phyloP scores from a whole-genome alignment of 2,797 vertebrate genomes.

The Diplodus sargus region DNA sequence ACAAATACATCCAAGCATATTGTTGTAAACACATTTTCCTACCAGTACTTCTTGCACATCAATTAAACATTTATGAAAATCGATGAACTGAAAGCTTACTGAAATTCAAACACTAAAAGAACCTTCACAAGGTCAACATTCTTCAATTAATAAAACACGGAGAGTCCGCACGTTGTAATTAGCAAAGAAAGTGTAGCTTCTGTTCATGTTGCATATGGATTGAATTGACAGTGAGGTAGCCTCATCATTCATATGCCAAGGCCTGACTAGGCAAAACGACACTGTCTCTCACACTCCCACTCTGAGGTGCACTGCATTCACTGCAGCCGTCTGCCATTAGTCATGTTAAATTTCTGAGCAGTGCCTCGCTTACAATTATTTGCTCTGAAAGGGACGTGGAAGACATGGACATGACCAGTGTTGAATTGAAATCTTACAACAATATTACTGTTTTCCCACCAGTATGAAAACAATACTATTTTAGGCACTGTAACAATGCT shows the following conservation, averaged over 20 bases:
- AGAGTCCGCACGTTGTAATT: not conserved
- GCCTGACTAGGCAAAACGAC: constrained; percentile 47
- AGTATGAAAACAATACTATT: not conserved
- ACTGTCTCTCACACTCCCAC: constrained; percentile 26
- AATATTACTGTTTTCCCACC: not conserved
- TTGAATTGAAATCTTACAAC: constrained; percentile 27
- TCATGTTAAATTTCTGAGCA: constrained; percentile 66
- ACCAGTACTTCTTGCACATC: not conserved
- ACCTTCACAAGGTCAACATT: constrained; percentile 23
- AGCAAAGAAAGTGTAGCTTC: not conserved
- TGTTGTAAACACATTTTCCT: not conserved
- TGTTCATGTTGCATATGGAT: constrained; percentile 27
- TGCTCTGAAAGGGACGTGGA: constrained; percentile 34
- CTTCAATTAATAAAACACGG: not conserved
- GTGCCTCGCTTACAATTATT: constrained; percentile 49
- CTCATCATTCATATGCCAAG: constrained; percentile 26
- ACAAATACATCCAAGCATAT: not conserved
- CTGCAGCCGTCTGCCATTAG: constrained; percentile 64
- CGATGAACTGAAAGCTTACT: constrained; percentile 19
- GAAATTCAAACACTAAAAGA: constrained; percentile 36
- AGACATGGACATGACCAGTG: constrained; percentile 26
- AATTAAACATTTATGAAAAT: not conserved
- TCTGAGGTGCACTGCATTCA: constrained; percentile 37
- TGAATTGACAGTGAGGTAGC: constrained; percentile 7
- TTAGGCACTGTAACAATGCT: not conserved